These are phyloP conservation scores for Syrista parreyssii DNA, from an alignment of 2,888 invertebrate species.

Conservation along the genomic window DNA sequence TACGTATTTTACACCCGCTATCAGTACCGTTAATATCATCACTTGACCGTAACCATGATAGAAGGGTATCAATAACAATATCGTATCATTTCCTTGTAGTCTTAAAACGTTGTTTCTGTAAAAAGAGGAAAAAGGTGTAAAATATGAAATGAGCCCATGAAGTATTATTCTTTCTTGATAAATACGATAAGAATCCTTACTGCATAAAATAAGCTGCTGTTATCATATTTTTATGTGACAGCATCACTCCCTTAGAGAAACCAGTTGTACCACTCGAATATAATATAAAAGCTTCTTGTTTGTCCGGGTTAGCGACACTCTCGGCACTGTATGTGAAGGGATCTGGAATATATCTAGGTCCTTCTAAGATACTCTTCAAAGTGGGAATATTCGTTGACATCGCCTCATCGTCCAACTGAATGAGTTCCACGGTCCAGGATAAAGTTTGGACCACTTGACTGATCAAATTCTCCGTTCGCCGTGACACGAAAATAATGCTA, in stretches of 20 bases:
- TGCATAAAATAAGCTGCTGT: slow-evolving; percentile 25
- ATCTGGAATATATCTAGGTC: slow-evolving; percentile 19
- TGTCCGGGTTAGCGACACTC: slow-evolving; percentile 23
- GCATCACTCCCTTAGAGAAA: slow-evolving; percentile 79
- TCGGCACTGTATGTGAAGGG: slow-evolving; percentile 23
- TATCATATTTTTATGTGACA: slow-evolving; percentile 77
- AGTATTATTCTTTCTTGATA: neutral
- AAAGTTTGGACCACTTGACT: slow-evolving; percentile 23
- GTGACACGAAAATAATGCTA: slow-evolving; percentile 43
- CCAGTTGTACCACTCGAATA: slow-evolving; percentile 73
- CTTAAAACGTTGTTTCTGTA: slow-evolving; percentile 23
- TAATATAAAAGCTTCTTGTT: slow-evolving; percentile 62
- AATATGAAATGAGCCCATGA: neutral
- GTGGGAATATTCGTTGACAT: slow-evolving; percentile 20
- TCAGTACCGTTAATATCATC: neutral
- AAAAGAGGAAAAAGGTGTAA: slow-evolving; percentile 3
- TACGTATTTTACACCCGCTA: slow-evolving; percentile 15
- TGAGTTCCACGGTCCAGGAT: slow-evolving; percentile 36
- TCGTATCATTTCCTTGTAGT: slow-evolving; percentile 14
- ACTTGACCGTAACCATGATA: slow-evolving; percentile 46
- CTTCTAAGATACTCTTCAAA: slow-evolving; percentile 25
- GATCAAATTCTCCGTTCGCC: slow-evolving; percentile 29
- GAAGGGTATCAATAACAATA: slow-evolving; percentile 35
- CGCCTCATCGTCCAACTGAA: slow-evolving; percentile 37
- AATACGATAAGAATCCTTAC: neutral